Evolutionary conservation across 1,140 invertebrate species (phyloP), one percentile per base, ranked within the genome.

Genomic region (Macrobrachium nipponense): DNA sequence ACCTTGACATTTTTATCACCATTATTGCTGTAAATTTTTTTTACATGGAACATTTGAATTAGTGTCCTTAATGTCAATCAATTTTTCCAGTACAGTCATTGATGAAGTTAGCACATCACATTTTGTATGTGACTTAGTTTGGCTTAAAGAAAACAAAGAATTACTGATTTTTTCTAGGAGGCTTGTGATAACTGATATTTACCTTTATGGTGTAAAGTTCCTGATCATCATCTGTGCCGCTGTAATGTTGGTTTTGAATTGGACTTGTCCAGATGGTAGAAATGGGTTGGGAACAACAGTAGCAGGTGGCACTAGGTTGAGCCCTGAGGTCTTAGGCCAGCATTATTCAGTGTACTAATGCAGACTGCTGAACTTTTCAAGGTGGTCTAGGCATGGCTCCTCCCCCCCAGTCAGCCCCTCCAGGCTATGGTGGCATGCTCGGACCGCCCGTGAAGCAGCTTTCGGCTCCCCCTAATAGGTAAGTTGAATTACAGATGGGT

Each of bases 381-480:
- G 84, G 82, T 85, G 82, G 75, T 86, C 84, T 86, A 86, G 84
- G 84, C 84, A 86, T 86, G 84, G 84, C 84, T 86, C 84, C 84
- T 84, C 82, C 82, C 82, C 84, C 84, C 84, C 84, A 80, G 84
- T 86, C 76, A 70, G 84, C 84, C 84, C 84, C 84, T 75, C 84
- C 84, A 86, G 84, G 84, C 77, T 86, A 58, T 86, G 84, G 84
- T 86, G 84, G 84, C 77, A 79, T 79, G 76, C 58, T 72, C 77
- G 76, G 84, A 66, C 78, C 77, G 27, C 77, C 68, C 36, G 36
- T 51, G 64, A 73, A 80, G 61, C 76, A 70, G 59, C 78, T 58
- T 36, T 62, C 77, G 59, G 66, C 84, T 60, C 77, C 76, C 76
- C 72, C 70, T 77, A 59, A 43, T 86, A 86, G 84, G 84, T 86